phyloP scores from a whole-genome alignment of 2,113 vertebrate genomes.

The Riparia riparia region DNA sequence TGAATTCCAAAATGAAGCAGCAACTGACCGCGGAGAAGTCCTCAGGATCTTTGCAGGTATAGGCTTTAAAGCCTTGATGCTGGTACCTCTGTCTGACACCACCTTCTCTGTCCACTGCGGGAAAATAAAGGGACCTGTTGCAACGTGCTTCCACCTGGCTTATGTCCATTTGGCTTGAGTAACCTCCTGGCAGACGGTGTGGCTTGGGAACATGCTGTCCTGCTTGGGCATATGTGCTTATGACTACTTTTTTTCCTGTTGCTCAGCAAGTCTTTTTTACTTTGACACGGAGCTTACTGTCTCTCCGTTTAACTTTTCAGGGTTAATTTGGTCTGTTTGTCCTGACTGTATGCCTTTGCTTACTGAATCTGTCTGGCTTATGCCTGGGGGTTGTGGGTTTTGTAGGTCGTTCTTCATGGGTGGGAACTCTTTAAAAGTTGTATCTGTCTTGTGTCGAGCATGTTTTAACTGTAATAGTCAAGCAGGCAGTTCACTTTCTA shows the following conservation, averaged over 20 bases:
- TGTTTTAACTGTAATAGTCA: background rate
- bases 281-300: background rate
- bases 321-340: background rate
- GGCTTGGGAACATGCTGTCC: background rate
- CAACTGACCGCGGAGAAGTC: constrained; percentile 44
- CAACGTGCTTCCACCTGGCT: background rate
- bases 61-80: background rate
- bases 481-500: background rate
- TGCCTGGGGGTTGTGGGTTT: background rate
- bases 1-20: constrained; percentile 79
- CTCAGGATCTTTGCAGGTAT: constrained; percentile 80
- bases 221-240: background rate
- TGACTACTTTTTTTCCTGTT: background rate
- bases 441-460: background rate
- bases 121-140: background rate
- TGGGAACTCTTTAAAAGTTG: fast-evolving
- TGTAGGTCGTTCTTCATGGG: background rate
- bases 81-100: background rate
- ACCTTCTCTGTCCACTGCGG: background rate
- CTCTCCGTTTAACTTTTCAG: background rate
- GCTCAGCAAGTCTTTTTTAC: background rate
- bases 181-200: background rate
- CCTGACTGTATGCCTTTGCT: background rate
- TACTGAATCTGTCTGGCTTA: background rate
- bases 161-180: background rate